Conservation (phyloP, 2,888 invertebrate genomes). For the Metallyticus violacea region DNA sequence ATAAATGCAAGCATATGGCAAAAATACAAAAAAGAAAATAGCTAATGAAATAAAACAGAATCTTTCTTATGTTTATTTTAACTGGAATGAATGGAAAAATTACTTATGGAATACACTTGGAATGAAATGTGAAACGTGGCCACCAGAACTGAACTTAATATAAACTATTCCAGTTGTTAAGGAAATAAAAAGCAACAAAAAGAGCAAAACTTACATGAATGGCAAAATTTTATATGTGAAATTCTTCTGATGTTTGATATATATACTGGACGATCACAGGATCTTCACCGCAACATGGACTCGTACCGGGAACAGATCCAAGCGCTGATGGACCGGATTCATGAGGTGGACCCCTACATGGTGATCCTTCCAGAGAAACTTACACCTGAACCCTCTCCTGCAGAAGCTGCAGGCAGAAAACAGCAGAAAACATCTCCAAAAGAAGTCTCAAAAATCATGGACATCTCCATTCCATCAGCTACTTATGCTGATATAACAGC, state of each 20-base stretch:
- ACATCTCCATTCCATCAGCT: constrained; percentile 41
- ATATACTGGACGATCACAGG: constrained; percentile 51
- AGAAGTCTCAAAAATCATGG: constrained; percentile 47
- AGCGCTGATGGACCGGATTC: constrained; percentile 68
- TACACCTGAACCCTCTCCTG: neutral
- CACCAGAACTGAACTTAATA: constrained; percentile 41
- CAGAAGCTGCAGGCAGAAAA: constrained; percentile 11
- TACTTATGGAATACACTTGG: constrained; percentile 19
- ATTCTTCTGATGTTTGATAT: neutral
- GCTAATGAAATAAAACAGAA: neutral
- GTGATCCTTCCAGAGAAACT: constrained; percentile 28
- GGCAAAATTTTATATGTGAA: constrained; percentile 10
- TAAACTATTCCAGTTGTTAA: constrained; percentile 41
- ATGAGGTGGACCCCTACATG: constrained; percentile 73
- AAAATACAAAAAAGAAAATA: neutral
- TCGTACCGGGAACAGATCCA: constrained; percentile 68
- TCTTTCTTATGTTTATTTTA: neutral
- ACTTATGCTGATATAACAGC: constrained; percentile 70
- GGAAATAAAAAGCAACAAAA: constrained; percentile 1
- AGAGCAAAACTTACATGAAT: neutral
- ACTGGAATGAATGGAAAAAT: neutral
- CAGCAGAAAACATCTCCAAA: constrained; percentile 38
- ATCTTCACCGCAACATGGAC: constrained; percentile 60
- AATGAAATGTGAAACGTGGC: constrained; percentile 35
- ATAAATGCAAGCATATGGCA: neutral